Conservation (phyloP, 2,888 invertebrate species). For the Ischnus inquisitorius region DNA sequence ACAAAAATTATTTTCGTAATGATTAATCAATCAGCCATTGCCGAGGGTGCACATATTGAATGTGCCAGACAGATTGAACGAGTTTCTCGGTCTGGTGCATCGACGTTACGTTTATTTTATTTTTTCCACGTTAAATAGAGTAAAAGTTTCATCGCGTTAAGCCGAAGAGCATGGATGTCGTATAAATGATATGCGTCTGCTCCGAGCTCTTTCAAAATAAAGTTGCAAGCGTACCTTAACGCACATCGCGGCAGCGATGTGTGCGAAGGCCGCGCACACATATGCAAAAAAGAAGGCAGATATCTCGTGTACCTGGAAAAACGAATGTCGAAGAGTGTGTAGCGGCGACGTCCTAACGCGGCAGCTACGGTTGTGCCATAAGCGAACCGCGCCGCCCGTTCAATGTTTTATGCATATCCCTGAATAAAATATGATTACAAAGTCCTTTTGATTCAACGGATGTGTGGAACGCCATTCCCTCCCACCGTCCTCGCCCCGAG, state of each 20-base stretch:
- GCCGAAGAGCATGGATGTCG: slow-evolving; percentile 15
- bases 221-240: slow-evolving; percentile 70
- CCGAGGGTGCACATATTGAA: slow-evolving; percentile 21
- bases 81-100: slow-evolving; percentile 51
- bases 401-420: slow-evolving; percentile 80
- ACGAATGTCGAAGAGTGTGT: slow-evolving; percentile 25
- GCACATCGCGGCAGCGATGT: slow-evolving; percentile 62
- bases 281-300: slow-evolving; percentile 42
- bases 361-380: slow-evolving; percentile 55
- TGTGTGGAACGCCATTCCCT: slow-evolving; percentile 70
- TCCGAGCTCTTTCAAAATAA: slow-evolving; percentile 73
- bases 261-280: slow-evolving; percentile 17
- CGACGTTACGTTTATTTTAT: slow-evolving; percentile 9
- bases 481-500: too few species aligned
- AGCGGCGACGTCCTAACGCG: slow-evolving; percentile 21
- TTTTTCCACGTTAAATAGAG: slow-evolving; percentile 43
- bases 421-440: slow-evolving; percentile 81
- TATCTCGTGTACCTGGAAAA: slow-evolving; percentile 13
- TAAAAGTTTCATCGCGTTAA: slow-evolving; percentile 50
- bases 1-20: slow-evolving; percentile 6
- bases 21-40: slow-evolving; percentile 56
- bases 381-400: slow-evolving; percentile 67
- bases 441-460: slow-evolving; percentile 79
- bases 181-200: slow-evolving; percentile 67
- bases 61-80: slow-evolving; percentile 41